Percentiles rank a stretch among this genome's conserved stretches.
These are phyloP conservation scores for Scomber scombrus DNA, from an alignment of 2,113 vertebrate genomes.

Conservation along the genomic window DNA sequence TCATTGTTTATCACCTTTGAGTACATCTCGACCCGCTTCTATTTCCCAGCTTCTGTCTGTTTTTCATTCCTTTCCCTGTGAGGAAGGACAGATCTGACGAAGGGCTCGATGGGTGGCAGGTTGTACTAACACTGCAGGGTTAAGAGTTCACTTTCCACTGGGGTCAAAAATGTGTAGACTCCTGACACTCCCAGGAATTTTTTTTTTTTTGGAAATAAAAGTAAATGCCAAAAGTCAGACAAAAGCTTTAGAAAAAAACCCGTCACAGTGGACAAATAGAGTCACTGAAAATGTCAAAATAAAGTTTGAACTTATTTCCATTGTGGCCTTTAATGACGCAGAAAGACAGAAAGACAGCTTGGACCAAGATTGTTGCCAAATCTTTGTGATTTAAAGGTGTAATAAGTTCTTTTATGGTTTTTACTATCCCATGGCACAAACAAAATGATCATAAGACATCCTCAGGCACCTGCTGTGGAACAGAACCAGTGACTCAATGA, in stretches of 20 bases:
- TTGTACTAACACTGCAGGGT: slow-evolving; percentile 22
- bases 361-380: background rate
- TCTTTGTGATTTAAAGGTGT: slow-evolving; percentile 8
- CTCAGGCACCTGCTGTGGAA: slow-evolving; percentile 41
- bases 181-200: slow-evolving; percentile 12
- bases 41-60: slow-evolving; percentile 11
- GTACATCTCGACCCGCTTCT: slow-evolving; percentile 29
- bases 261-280: background rate
- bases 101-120: slow-evolving; percentile 33
- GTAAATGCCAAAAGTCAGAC: background rate
- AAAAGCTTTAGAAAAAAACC: background rate
- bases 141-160: slow-evolving; percentile 21
- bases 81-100: slow-evolving; percentile 40
- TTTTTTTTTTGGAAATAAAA: background rate
- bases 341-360: background rate
- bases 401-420: slow-evolving; percentile 13
- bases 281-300: slow-evolving; percentile 10
- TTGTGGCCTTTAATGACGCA: background rate
- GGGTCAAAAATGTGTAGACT: slow-evolving; percentile 35
- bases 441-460: slow-evolving; percentile 12
- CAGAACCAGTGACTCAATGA: slow-evolving; percentile 3
- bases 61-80: slow-evolving; percentile 55
- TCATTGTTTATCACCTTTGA: slow-evolving; percentile 29
- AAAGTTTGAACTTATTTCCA: slow-evolving; percentile 8
- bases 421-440: slow-evolving; percentile 24